phyloP scores from a whole-genome alignment of 2,888 invertebrate genomes.

The Lomographa bimaculata region DNA sequence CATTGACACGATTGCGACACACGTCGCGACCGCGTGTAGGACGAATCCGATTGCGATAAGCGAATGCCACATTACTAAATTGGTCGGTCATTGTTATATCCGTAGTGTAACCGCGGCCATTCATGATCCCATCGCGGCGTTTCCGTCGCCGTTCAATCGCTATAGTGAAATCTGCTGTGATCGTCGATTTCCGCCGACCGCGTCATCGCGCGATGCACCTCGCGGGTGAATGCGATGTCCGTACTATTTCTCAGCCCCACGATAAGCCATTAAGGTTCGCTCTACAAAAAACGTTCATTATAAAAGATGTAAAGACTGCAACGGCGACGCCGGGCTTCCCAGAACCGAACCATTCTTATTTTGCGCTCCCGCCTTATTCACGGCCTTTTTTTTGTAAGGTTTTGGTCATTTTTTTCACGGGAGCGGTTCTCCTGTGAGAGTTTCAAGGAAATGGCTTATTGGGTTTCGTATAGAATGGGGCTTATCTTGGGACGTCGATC shows the following conservation, averaged over 20 bases:
- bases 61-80: slow-evolving; percentile 55
- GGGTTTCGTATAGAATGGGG: slow-evolving; percentile 73
- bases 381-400: slow-evolving; percentile 65
- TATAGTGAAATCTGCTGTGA: slow-evolving; percentile 43
- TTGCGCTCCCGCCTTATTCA: slow-evolving; percentile 81
- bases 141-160: slow-evolving; percentile 50
- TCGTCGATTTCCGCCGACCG: slow-evolving; percentile 45
- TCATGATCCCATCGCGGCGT: slow-evolving; percentile 49
- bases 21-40: slow-evolving; percentile 49
- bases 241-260: slow-evolving; percentile 65
- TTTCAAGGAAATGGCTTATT: slow-evolving; percentile 81
- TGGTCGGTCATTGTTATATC: slow-evolving; percentile 55
- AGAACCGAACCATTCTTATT: slow-evolving; percentile 81
- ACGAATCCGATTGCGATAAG: slow-evolving; percentile 51
- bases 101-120: slow-evolving; percentile 49
- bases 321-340: slow-evolving; percentile 80
- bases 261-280: slow-evolving; percentile 75
- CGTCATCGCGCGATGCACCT: slow-evolving; percentile 22
- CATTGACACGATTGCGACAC: slow-evolving; percentile 44
- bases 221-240: slow-evolving; percentile 39
- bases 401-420: slow-evolving; percentile 71
- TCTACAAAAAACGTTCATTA: slow-evolving; percentile 77
- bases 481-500: slow-evolving; percentile 73
- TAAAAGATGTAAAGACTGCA: slow-evolving; percentile 78
- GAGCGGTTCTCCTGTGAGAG: slow-evolving; percentile 75